Conservation (phyloP, 2,888 invertebrate species). For the Drosophila multiciliata region DNA sequence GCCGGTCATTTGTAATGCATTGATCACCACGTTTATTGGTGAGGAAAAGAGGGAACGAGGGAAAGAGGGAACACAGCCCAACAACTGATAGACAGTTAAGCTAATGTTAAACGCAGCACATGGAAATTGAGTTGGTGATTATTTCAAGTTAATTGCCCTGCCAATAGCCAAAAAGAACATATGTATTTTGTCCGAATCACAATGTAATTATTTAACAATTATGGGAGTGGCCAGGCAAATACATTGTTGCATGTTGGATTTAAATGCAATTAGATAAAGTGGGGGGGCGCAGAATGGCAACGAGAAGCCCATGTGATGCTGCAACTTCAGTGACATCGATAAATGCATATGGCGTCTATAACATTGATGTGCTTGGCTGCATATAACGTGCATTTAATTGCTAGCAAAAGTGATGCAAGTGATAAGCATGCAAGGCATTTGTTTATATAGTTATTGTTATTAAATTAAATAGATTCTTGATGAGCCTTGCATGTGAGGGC, state of each 20-base stretch:
- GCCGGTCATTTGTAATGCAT: conserved; percentile 76
- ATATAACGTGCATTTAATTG: conserved; percentile 72
- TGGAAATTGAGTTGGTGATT: conserved; percentile 35
- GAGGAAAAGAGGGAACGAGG: conserved; percentile 4
- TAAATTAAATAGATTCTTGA: conserved; percentile 49
- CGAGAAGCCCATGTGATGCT: conserved; percentile 57
- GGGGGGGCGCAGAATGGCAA: not conserved
- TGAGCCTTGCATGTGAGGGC: conserved; percentile 50
- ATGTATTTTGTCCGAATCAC: conserved; percentile 58
- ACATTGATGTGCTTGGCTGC: conserved; percentile 60
- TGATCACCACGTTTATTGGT: conserved; percentile 57
- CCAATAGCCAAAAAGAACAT: conserved; percentile 32
- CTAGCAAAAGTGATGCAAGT: conserved; percentile 40
- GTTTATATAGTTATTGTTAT: conserved; percentile 33
- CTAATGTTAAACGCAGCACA: conserved; percentile 36
- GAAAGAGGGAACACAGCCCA: conserved; percentile 17
- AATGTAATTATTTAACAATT: conserved; percentile 76
- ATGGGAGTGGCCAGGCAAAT: conserved; percentile 43
- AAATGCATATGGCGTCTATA: conserved; percentile 25
- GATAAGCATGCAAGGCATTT: conserved; percentile 41
- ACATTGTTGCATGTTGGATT: conserved; percentile 42
- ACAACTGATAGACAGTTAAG: conserved; percentile 30
- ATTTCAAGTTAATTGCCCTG: conserved; percentile 54
- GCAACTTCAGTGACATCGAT: conserved; percentile 28
- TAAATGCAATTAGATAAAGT: conserved; percentile 47